Percentiles rank a stretch among this genome's conserved stretches.
These are phyloP conservation scores for Lanistes nyassanus DNA, from an alignment of 1,140 invertebrate genomes.

Conservation along the genomic window DNA sequence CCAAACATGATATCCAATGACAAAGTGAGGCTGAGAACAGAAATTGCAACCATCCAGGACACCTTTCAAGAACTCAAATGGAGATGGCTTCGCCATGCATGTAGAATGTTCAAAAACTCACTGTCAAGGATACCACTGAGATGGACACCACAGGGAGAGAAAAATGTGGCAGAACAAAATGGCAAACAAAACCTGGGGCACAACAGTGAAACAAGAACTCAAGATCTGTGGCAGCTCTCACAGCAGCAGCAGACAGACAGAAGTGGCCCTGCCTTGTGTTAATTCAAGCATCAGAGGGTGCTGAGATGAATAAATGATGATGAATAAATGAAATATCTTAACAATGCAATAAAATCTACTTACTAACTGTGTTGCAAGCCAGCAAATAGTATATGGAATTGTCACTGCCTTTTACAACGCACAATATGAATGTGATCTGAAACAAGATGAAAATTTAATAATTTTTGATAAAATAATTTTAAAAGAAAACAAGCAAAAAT, in stretches of 20 bases:
- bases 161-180: background rate
- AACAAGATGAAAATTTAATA: background rate
- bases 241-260: too few species aligned
- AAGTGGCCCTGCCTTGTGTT: too few species aligned
- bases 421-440: conserved; percentile 24
- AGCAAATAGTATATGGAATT: conserved; percentile 8
- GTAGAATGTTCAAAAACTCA: too few species aligned
- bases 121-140: background rate
- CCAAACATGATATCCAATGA: too few species aligned
- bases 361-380: conserved; percentile 21
- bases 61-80: too few species aligned
- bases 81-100: too few species aligned
- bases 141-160: background rate
- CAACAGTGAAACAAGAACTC: too few species aligned
- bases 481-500: background rate
- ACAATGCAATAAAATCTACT: background rate
- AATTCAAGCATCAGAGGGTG: too few species aligned
- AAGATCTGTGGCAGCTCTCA: too few species aligned
- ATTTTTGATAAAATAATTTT: background rate
- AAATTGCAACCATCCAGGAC: too few species aligned
- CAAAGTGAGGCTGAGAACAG: too few species aligned
- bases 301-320: background rate
- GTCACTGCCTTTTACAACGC: conserved; percentile 8
- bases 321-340: background rate
- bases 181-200: background rate